Evolutionary conservation across 1,140 invertebrate species (phyloP).

Genomic region (Fragariocoptes setiger): DNA sequence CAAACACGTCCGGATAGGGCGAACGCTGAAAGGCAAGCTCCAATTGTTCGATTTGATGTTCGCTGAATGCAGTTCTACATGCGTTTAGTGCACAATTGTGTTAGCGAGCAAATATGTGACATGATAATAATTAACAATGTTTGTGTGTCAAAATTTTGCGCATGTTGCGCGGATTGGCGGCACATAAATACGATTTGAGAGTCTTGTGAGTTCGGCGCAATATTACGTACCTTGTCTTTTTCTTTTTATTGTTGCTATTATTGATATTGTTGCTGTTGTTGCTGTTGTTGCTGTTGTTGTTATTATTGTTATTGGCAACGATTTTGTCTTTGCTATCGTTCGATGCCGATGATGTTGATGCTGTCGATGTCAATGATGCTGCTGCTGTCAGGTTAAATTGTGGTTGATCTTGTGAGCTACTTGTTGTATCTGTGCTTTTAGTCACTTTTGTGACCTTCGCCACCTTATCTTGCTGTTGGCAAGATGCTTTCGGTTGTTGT

Average conservation of each 20-base stretch:
- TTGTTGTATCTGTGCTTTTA: too few species aligned
- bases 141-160: background rate
- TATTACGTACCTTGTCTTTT: conserved; percentile 6
- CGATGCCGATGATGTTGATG: background rate
- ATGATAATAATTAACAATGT: background rate
- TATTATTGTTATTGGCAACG: background rate
- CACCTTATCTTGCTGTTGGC: too few species aligned
- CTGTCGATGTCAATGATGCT: too few species aligned
- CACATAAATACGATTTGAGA: background rate
- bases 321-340: conserved; percentile 1
- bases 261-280: background rate
- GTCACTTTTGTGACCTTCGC: too few species aligned
- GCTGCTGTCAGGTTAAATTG: too few species aligned
- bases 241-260: conserved; percentile 4
- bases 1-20: conserved; percentile 85
- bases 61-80: conserved; percentile 79
- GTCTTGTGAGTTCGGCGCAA: background rate
- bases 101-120: background rate
- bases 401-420: too few species aligned
- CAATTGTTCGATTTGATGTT: conserved; percentile 71
- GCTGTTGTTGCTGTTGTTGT: background rate
- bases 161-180: background rate
- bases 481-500: too few species aligned
- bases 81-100: background rate
- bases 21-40: conserved; percentile 72